Evolutionary conservation across 2,113 vertebrate genomes (phyloP), one percentile per base, ranked within the genome.

Genomic region (Coracopsis vasa): DNA sequence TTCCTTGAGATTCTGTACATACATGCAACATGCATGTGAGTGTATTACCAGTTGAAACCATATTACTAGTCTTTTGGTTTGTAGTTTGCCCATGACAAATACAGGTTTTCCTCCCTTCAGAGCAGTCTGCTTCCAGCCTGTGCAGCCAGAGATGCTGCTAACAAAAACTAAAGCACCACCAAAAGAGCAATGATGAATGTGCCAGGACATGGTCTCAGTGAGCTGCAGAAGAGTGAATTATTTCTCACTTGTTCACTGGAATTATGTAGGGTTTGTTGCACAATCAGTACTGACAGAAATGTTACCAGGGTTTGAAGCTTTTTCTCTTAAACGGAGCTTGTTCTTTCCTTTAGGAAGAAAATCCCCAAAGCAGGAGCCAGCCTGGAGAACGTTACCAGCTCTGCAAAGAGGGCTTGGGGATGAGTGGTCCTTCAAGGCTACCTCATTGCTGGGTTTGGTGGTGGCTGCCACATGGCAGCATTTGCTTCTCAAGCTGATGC

Each of bases 161-260:
- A 47, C 14, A 60, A 50, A 72, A 73, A 9, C 44, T 60, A 67
- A 85, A 42, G 12, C 73, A 53, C 14, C 35, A 60, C 28, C 15
- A 50, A 20, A 62, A 41, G n/a, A 45, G 47, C 56, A 45, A 28
- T 11, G 37, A 81, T n/a, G 66, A 85, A 70, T 50, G 41, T 0
- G 0, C 16, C 1, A 2, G 61, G 73, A 74, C 25, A 16, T 0
- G 1, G 48, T 35, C 54, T 73, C 65, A 10, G 35, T n/a, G 75
- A 58, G 21, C 6, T 42, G 35, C 42, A 83, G 56, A 80, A 64
- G 2, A 2, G 31, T 13, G 16, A 66, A 42, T 82, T 79, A 33
- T 87, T 58, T 90, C 71, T 75, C 72, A 60, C 17, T 66, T 42
- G 7, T 50, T 80, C 13, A 4, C 50, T 71, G 42, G 65, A 78